phyloP scores from a whole-genome alignment of 2,797 vertebrate species.

The Rhinichthys osculus region DNA sequence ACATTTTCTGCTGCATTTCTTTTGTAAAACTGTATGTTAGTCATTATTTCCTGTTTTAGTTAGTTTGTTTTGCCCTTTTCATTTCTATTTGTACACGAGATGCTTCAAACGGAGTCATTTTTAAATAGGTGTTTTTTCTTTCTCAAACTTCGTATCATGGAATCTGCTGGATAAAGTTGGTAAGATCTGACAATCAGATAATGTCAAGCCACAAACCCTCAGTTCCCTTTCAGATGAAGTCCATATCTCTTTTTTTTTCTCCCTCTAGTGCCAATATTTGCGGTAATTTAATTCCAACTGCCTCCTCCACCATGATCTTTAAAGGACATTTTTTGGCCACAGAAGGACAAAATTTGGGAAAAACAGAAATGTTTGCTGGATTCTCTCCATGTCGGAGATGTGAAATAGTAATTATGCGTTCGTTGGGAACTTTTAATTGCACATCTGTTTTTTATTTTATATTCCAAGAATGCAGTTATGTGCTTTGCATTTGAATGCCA shows the following conservation, averaged over 20 bases:
- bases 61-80: neutral
- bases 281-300: slow-evolving; percentile 56
- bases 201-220: slow-evolving; percentile 53
- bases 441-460: slow-evolving; percentile 42
- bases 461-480: slow-evolving; percentile 33
- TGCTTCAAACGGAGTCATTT: neutral
- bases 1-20: slow-evolving; percentile 25
- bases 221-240: slow-evolving; percentile 54
- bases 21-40: slow-evolving; percentile 1
- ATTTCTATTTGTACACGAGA: neutral
- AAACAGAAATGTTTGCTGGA: slow-evolving; percentile 26
- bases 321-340: slow-evolving; percentile 51
- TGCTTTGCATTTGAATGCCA: slow-evolving; percentile 16
- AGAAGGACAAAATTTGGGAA: slow-evolving; percentile 27
- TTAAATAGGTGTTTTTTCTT: neutral
- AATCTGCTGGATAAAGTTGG: slow-evolving; percentile 56
- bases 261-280: slow-evolving; percentile 59
- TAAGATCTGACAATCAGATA: slow-evolving; percentile 56
- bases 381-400: slow-evolving; percentile 43
- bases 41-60: slow-evolving; percentile 10
- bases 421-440: slow-evolving; percentile 46
- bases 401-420: slow-evolving; percentile 45
- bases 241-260: slow-evolving; percentile 58
- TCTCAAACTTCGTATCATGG: slow-evolving; percentile 44
- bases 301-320: slow-evolving; percentile 31